Percentiles rank a stretch among this genome's conserved stretches.
Evolutionary conservation across 2,888 invertebrate species (phyloP).

Genomic region (Sabatieria punctata): DNA sequence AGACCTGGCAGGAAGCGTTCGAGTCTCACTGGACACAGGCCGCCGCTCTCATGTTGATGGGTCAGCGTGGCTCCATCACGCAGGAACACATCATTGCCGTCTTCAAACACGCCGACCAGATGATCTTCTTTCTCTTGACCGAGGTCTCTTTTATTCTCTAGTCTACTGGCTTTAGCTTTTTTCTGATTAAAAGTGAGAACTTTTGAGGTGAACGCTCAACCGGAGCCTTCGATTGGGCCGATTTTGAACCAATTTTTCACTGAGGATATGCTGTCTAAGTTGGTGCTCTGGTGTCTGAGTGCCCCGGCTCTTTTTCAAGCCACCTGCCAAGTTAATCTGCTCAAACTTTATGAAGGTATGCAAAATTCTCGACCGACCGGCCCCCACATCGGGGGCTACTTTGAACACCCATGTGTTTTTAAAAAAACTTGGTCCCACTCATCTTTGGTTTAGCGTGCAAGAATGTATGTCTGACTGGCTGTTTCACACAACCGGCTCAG

Average conservation of each 20-base stretch:
- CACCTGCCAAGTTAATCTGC: constrained; percentile 17
- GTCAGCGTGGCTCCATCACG: not conserved
- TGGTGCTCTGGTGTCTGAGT: constrained; percentile 21
- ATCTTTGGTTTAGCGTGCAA: too few relatives aligned
- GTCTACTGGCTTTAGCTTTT: too few relatives aligned
- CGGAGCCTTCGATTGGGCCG: constrained; percentile 24
- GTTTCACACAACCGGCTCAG: too few relatives aligned
- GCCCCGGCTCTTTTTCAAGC: constrained; percentile 15
- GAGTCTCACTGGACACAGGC: constrained; percentile 12
- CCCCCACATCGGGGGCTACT: too few relatives aligned
- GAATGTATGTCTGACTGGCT: too few relatives aligned
- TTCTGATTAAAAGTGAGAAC: too few relatives aligned
- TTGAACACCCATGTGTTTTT: too few relatives aligned
- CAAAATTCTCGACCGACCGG: too few relatives aligned
- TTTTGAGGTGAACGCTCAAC: constrained; percentile 26
- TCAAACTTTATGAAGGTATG: constrained; percentile 5
- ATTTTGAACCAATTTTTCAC: constrained; percentile 25
- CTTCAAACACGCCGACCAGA: constrained; percentile 8
- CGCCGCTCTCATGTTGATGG: not conserved
- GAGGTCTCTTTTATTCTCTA: constrained; percentile 2
- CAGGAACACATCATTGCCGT: constrained; percentile 4
- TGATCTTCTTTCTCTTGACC: constrained; percentile 3
- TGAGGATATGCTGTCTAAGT: constrained; percentile 19
- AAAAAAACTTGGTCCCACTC: too few relatives aligned
- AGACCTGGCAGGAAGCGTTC: constrained; percentile 22